Percentiles rank a stretch among this genome's conserved stretches.
These are phyloP conservation scores for Ladona fulva DNA, from an alignment of 1,140 invertebrate species.

Conservation along the genomic window DNA sequence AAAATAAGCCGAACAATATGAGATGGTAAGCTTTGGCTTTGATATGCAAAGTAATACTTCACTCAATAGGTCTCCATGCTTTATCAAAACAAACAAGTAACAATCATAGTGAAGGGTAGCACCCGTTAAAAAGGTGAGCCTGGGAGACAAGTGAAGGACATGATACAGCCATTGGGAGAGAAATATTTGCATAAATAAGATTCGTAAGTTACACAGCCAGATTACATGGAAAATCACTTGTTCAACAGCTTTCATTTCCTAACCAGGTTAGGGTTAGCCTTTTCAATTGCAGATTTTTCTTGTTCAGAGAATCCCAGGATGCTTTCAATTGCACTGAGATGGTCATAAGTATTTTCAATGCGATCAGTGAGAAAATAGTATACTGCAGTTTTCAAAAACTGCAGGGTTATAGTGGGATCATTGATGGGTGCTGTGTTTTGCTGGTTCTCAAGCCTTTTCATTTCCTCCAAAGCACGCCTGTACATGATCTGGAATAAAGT, in stretches of 20 bases:
- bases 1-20: no score
- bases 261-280: slow-evolving; percentile 25
- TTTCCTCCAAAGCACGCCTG: slow-evolving; percentile 58
- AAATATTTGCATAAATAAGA: no score
- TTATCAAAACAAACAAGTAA: no score
- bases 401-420: slow-evolving; percentile 76
- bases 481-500: slow-evolving; percentile 63
- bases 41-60: no score
- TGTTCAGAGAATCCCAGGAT: slow-evolving; percentile 68
- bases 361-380: slow-evolving; percentile 82
- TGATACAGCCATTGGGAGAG: no score
- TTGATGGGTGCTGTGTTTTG: slow-evolving; percentile 34
- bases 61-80: no score
- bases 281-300: slow-evolving; percentile 65
- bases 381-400: slow-evolving; percentile 82
- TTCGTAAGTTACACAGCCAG: not conserved
- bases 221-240: not conserved
- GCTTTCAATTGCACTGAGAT: slow-evolving; percentile 76
- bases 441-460: slow-evolving; percentile 35
- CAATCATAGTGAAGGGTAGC: no score
- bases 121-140: no score
- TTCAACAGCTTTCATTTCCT: not conserved
- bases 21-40: no score
- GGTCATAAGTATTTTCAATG: slow-evolving; percentile 65
- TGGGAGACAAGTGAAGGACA: no score